Evolutionary conservation across 2,113 vertebrate genomes (phyloP).

Genomic region (Phoenicopterus ruber): DNA sequence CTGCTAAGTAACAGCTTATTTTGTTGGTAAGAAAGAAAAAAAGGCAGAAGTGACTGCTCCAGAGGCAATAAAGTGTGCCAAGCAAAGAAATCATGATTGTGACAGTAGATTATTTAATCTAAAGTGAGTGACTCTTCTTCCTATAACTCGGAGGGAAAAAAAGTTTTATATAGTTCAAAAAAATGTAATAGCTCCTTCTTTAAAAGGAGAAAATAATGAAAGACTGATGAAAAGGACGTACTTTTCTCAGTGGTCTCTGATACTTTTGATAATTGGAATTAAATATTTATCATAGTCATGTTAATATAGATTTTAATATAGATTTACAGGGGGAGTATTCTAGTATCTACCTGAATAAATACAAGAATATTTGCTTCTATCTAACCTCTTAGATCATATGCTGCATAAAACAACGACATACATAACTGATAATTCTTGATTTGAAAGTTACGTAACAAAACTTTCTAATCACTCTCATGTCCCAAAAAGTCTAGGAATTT

Average conservation of each 20-base stretch:
- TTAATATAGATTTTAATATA: background rate
- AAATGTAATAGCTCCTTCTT: background rate
- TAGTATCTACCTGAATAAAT: background rate
- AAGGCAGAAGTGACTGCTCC: background rate
- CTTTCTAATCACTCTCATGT: background rate
- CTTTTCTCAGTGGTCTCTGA: background rate
- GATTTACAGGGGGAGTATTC: background rate
- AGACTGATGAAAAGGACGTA: background rate
- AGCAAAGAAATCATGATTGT: background rate
- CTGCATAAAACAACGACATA: background rate
- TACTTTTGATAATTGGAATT: background rate
- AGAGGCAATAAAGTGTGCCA: background rate
- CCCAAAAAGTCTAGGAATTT: background rate
- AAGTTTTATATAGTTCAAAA: background rate
- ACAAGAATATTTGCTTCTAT: background rate
- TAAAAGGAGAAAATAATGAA: background rate
- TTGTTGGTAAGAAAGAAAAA: background rate
- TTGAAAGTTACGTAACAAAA: background rate
- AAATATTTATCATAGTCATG: background rate
- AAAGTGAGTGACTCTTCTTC: background rate
- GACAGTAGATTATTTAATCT: background rate
- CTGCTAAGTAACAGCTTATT: background rate
- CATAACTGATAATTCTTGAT: background rate
- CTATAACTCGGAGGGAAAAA: background rate
- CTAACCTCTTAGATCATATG: background rate